Percentiles rank a stretch among this genome's conserved stretches.
phyloP scores from a whole-genome alignment of 2,797 vertebrate species.

The Darevskia mixta region DNA sequence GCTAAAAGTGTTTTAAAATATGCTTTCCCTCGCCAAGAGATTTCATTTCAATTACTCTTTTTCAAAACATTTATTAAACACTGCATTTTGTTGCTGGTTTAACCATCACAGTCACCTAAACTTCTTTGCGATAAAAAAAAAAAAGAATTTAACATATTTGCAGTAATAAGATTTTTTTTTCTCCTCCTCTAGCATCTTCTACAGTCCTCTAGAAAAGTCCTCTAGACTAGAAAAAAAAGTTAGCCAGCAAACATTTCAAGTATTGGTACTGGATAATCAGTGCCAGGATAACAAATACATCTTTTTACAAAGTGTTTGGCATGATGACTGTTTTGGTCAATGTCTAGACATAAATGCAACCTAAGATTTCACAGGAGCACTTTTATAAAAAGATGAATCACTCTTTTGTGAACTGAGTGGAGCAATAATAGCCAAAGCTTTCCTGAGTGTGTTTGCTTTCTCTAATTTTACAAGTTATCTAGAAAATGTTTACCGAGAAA shows the following conservation, averaged over 20 bases:
- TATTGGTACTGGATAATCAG: not conserved
- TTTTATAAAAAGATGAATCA: not conserved
- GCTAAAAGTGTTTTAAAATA: too few relatives aligned
- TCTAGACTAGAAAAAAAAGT: not conserved
- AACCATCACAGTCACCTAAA: not conserved
- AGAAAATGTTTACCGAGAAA: not conserved
- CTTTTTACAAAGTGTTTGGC: not conserved
- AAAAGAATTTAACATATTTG: not conserved
- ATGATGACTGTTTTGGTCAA: rapidly evolving
- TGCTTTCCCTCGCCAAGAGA: not conserved
- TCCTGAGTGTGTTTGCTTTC: not conserved
- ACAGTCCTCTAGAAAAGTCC: not conserved
- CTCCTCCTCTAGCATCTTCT: not conserved
- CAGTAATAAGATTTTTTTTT: not conserved
- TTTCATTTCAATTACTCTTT: not conserved
- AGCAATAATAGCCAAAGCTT: not conserved
- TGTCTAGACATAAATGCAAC: not conserved
- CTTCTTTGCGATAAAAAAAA: not conserved
- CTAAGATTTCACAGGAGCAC: not conserved
- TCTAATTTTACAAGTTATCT: not conserved
- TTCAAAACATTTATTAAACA: not conserved
- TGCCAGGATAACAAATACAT: not conserved
- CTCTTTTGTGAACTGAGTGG: not conserved
- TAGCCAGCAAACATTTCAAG: not conserved
- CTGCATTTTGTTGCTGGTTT: not conserved